Evolutionary conservation across 2,113 vertebrate species (phyloP).

Genomic region (Sturnira hondurensis): DNA sequence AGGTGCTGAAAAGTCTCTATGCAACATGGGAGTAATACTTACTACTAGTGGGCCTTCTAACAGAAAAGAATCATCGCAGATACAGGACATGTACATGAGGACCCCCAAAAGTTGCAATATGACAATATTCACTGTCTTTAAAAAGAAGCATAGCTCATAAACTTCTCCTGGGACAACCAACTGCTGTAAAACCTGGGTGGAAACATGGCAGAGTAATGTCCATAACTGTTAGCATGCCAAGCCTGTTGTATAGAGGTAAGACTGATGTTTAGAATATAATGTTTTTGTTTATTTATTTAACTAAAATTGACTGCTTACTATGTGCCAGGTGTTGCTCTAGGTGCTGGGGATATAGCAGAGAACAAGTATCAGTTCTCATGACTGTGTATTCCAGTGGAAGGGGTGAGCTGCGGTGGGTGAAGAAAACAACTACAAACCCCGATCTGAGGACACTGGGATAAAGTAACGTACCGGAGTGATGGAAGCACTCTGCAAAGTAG

Average conservation of each 20-base stretch:
- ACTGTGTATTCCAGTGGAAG: neutral
- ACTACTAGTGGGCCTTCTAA: neutral
- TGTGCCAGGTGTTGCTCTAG: neutral
- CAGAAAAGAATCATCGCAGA: neutral
- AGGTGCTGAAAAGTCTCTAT: neutral
- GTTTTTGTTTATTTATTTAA: neutral
- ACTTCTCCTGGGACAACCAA: neutral
- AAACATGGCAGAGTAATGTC: neutral
- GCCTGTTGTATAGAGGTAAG: neutral
- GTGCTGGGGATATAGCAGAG: neutral
- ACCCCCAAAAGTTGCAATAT: neutral
- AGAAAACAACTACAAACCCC: neutral
- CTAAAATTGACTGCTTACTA: neutral
- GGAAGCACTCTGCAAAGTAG: neutral
- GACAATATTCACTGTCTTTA: neutral
- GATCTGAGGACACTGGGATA: neutral
- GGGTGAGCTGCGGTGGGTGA: neutral
- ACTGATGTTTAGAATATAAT: neutral
- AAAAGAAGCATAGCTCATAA: neutral
- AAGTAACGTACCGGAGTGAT: rapidly evolving
- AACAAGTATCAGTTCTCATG: neutral
- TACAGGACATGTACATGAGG: neutral
- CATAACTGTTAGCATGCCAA: neutral
- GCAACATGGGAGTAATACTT: neutral
- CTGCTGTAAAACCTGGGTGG: neutral